phyloP scores from a whole-genome alignment of 2,888 invertebrate genomes.

The Synergus itoensis region DNA sequence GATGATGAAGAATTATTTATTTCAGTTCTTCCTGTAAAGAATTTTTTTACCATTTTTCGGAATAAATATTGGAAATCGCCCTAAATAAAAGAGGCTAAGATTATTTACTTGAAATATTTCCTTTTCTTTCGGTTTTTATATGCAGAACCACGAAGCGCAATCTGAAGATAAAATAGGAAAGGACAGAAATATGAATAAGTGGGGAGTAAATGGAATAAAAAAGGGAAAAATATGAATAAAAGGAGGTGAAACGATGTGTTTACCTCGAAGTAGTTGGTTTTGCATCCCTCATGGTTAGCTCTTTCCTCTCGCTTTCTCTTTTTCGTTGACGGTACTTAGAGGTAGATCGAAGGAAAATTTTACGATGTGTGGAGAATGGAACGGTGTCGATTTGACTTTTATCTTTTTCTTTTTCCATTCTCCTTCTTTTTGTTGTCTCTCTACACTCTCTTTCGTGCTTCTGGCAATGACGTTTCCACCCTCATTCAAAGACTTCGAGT shows the following conservation, averaged over 20 bases:
- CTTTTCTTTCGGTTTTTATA: background rate
- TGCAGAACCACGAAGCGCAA: background rate
- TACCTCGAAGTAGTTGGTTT: constrained; percentile 34
- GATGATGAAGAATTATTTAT: background rate
- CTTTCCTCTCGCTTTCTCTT: constrained; percentile 16
- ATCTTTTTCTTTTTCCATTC: constrained; percentile 41
- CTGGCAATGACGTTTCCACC: constrained; percentile 39
- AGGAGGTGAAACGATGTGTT: constrained; percentile 20
- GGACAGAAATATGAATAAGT: background rate
- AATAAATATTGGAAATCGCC: background rate
- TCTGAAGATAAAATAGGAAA: background rate
- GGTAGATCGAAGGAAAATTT: constrained; percentile 49
- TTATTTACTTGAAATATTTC: background rate
- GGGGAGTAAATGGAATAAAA: constrained; percentile 2
- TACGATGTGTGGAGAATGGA: constrained; percentile 49
- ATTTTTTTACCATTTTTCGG: background rate
- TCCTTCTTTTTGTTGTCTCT: constrained; percentile 39
- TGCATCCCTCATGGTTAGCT: constrained; percentile 14
- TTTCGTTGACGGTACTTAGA: constrained; percentile 30
- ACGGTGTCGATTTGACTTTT: constrained; percentile 44
- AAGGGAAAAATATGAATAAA: background rate
- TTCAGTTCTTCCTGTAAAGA: background rate
- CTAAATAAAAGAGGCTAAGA: too few species aligned
- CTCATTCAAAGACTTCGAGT: constrained; percentile 39
- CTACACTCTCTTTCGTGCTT: constrained; percentile 36